These are phyloP conservation scores for Nematopogon swammerdamellus DNA, from an alignment of 2,888 invertebrate species.

Conservation along the genomic window DNA sequence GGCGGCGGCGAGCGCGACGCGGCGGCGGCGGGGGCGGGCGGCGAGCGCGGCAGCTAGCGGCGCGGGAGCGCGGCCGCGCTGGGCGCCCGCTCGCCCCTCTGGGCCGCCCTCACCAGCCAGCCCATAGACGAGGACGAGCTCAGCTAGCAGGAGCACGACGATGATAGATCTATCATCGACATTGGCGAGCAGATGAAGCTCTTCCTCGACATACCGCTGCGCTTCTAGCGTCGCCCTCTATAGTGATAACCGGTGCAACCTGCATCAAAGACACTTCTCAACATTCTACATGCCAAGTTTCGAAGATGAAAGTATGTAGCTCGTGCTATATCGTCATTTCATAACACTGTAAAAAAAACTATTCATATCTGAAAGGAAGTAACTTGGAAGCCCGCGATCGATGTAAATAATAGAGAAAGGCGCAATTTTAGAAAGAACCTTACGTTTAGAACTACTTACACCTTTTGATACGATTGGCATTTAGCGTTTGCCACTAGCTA, in stretches of 20 bases:
- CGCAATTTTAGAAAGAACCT: not conserved
- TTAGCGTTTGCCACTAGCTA: too few relatives aligned
- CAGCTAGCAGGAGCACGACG: slow-evolving; percentile 54
- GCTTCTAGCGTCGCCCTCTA: slow-evolving; percentile 30
- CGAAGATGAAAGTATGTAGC: too few relatives aligned
- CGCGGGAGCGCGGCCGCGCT: slow-evolving; percentile 41
- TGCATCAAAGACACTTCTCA: too few relatives aligned
- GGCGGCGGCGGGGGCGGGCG: slow-evolving; percentile 18
- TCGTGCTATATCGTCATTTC: too few relatives aligned
- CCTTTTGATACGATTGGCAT: not conserved
- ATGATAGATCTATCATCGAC: slow-evolving; percentile 49
- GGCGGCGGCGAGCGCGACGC: slow-evolving; percentile 40
- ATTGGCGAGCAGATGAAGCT: slow-evolving; percentile 54
- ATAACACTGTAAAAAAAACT: too few relatives aligned
- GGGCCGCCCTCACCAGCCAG: slow-evolving; percentile 78
- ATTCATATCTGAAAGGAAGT: too few relatives aligned
- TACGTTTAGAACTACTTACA: not conserved
- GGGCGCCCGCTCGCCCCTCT: slow-evolving; percentile 65
- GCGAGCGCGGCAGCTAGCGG: slow-evolving; percentile 58
- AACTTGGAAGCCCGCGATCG: too few relatives aligned
- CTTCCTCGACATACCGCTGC: slow-evolving; percentile 57
- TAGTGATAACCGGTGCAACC: not conserved
- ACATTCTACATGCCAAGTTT: too few relatives aligned
- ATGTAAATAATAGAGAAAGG: not conserved
- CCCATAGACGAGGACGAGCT: slow-evolving; percentile 41